These are phyloP conservation scores for Phenganax stokvisi DNA, from an alignment of 92 coral and sea anemone species.

Conservation along the genomic window DNA sequence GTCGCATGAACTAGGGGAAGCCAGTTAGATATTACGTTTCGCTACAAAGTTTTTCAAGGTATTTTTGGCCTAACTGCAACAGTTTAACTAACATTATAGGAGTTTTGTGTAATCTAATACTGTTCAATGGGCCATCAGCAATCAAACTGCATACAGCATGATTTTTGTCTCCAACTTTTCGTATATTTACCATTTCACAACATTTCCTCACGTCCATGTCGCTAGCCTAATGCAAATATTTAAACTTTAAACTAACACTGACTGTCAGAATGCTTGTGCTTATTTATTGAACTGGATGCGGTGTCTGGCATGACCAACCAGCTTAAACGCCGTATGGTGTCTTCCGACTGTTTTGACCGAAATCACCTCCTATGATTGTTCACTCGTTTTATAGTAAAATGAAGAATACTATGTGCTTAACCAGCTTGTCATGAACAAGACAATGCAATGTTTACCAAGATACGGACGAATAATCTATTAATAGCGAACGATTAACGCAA, in stretches of 20 bases:
- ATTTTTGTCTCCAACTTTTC: not conserved
- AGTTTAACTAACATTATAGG: slow-evolving; percentile 12
- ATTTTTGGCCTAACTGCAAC: not conserved
- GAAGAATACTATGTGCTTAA: slow-evolving; percentile 13
- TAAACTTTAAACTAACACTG: slow-evolving; percentile 14
- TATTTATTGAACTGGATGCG: slow-evolving; percentile 6
- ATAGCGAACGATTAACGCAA: slow-evolving; percentile 27
- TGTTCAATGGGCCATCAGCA: slow-evolving; percentile 37
- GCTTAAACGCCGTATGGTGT: slow-evolving; percentile 25
- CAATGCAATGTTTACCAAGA: slow-evolving; percentile 35
- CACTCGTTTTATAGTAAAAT: slow-evolving; percentile 16
- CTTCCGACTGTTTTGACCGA: slow-evolving; percentile 8
- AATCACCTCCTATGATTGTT: not conserved
- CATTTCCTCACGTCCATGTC: not conserved
- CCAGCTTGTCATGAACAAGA: slow-evolving; percentile 28
- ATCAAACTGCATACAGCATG: slow-evolving; percentile 36
- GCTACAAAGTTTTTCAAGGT: not conserved
- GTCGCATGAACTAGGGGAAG: not conserved
- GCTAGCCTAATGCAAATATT: slow-evolving; percentile 17
- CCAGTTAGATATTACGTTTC: not conserved
- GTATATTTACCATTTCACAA: not conserved
- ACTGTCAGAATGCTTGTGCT: slow-evolving; percentile 18
- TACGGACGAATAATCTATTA: slow-evolving; percentile 22
- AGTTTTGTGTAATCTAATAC: slow-evolving; percentile 27
- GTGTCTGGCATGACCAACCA: slow-evolving; percentile 19